A percentile compares a stretch with the other conserved stretches of the same genome.
These are phyloP conservation scores for Zygaena filipendulae DNA, from an alignment of 2,888 invertebrate genomes.

Conservation along the genomic window DNA sequence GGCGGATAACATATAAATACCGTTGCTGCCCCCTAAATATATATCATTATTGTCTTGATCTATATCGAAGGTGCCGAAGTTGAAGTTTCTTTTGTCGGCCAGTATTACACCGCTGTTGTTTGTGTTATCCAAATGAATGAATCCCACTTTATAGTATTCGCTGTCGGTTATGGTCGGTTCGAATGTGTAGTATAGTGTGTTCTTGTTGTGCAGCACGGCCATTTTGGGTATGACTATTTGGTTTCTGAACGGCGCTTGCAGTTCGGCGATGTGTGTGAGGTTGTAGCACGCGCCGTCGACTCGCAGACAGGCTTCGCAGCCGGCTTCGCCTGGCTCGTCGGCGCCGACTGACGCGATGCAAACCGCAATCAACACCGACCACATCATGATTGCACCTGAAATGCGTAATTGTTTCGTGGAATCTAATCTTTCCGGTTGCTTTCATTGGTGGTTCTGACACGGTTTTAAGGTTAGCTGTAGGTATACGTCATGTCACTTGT, in stretches of 20 bases:
- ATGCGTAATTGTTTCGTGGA: no score
- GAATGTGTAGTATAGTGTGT: constrained; percentile 42
- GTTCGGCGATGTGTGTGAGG: constrained; percentile 31
- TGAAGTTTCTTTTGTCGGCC: constrained; percentile 26
- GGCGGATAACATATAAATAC: constrained; percentile 34
- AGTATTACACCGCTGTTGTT: constrained; percentile 24
- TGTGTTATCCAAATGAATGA: constrained; percentile 32
- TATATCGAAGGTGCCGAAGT: constrained; percentile 48
- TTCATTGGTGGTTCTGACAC: no score
- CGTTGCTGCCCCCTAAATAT: constrained; percentile 47
- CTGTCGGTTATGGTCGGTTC: constrained; percentile 40
- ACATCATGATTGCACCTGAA: constrained; percentile 26
- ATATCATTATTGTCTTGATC: constrained; percentile 40
- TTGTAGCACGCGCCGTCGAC: constrained; percentile 38
- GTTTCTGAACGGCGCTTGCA: constrained; percentile 40
- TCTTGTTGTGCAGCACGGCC: constrained; percentile 31
- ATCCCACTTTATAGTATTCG: constrained; percentile 48
- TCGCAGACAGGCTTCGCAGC: constrained; percentile 33
- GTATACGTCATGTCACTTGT: no score
- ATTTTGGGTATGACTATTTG: constrained; percentile 40
- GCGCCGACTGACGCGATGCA: constrained; percentile 20
- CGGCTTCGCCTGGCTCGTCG: constrained; percentile 16
- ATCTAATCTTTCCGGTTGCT: no score
- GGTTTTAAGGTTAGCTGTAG: no score
- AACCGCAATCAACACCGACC: constrained; percentile 22